Conservation (phyloP, 2,888 invertebrate genomes). For the Psococerastis gibbosa region DNA sequence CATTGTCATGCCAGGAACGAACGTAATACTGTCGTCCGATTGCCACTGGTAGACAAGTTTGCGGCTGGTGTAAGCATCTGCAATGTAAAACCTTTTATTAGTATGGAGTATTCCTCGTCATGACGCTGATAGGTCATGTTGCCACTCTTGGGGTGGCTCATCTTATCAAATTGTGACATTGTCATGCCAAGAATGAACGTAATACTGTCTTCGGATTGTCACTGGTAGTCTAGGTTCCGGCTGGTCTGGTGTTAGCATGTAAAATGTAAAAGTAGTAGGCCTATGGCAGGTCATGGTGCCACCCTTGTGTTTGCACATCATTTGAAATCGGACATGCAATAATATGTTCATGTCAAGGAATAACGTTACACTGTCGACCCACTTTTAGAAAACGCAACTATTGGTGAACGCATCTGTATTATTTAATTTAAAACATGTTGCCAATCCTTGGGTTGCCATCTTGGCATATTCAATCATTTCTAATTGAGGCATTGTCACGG, state of each 20-base stretch:
- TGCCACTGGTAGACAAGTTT: constrained; percentile 81
- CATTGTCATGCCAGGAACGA: constrained; percentile 76
- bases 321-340: constrained; percentile 85
- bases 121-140: constrained; percentile 63
- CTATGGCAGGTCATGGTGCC: constrained; percentile 63
- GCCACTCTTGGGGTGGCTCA: constrained; percentile 64
- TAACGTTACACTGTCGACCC: constrained; percentile 69
- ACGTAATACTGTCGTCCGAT: constrained; percentile 57
- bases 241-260: constrained; percentile 86
- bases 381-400: too few species aligned
- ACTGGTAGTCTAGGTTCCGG: constrained; percentile 67
- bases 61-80: constrained; percentile 75
- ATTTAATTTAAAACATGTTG: too few species aligned
- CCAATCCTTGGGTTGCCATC: too few species aligned
- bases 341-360: constrained; percentile 82
- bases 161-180: constrained; percentile 83
- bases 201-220: constrained; percentile 64
- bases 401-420: too few species aligned
- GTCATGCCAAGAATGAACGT: constrained; percentile 81
- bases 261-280: constrained; percentile 26
- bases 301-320: constrained; percentile 70
- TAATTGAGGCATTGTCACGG: too few species aligned
- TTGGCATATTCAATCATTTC: too few species aligned
- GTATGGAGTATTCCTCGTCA: constrained; percentile 31
- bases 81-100: constrained; percentile 19